A percentile compares a stretch with the other conserved stretches of the same genome.
These are phyloP conservation scores for Eilema caniola DNA, from an alignment of 2,888 invertebrate genomes.

Conservation along the genomic window DNA sequence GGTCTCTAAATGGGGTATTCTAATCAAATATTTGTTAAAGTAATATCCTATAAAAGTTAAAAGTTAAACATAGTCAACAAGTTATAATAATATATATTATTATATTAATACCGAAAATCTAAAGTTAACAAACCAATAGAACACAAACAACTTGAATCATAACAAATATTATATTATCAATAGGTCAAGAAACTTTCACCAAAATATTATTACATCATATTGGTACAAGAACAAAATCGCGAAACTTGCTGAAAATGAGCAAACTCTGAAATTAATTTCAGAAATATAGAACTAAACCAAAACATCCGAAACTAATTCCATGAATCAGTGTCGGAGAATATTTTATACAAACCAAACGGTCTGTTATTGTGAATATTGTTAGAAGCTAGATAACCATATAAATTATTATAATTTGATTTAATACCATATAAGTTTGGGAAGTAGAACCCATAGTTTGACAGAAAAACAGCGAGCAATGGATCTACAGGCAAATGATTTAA, in stretches of 20 bases:
- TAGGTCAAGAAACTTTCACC: background rate
- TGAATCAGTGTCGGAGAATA: slow-evolving; percentile 78
- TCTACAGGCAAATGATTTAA: slow-evolving; percentile 86
- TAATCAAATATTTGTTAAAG: too few species aligned
- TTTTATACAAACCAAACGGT: slow-evolving; percentile 89
- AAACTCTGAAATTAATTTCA: slow-evolving; percentile 16
- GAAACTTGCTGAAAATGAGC: slow-evolving; percentile 16
- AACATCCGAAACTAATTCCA: slow-evolving; percentile 47
- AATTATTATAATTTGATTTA: slow-evolving; percentile 76
- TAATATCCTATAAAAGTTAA: background rate
- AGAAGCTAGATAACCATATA: slow-evolving; percentile 88
- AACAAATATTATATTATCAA: slow-evolving; percentile 3
- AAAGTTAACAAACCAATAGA: background rate
- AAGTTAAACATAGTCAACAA: background rate
- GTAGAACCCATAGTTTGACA: slow-evolving; percentile 89
- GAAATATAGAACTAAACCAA: slow-evolving; percentile 22
- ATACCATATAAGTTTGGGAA: slow-evolving; percentile 74
- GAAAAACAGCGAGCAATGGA: slow-evolving; percentile 87
- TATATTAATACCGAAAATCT: background rate
- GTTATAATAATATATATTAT: too few species aligned
- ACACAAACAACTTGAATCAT: background rate
- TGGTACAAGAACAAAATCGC: slow-evolving; percentile 15
- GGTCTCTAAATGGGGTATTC: too few species aligned
- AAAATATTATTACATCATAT: slow-evolving; percentile 16
- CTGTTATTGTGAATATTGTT: slow-evolving; percentile 90